Base-by-base conservation (phyloP, 2,888 invertebrate species). In the Pollenia angustigena region DNA sequence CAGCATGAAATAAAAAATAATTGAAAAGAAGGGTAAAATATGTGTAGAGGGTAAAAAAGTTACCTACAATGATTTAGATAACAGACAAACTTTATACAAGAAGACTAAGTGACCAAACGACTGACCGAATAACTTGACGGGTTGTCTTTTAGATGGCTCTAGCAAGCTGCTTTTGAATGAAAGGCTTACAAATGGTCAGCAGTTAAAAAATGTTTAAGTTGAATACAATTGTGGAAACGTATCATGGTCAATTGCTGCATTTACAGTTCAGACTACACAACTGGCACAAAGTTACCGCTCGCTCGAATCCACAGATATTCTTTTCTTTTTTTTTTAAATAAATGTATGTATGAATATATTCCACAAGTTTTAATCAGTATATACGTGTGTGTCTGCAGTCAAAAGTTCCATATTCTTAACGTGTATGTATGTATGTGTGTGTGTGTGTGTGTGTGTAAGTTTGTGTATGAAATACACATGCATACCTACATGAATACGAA, bases 201-300 rank as follows among this genome's bases (percentile, higher is more conserved):
- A 74, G 68, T 75, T 74, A 69, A 74, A 71, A 60, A 66, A 79
- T 69, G 7, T 78, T 85, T 62, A 62, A 82, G 68, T 78, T 68
- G 72, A 85, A 81, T 85, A 46, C 76, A 85, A 74, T 81, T 79
- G 79, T 74, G 69, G 60, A 64, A 62, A 71, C 44, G 60, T 78
- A 82, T 68, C 48, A 64, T 69, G 74, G 85, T 64, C 85, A 85
- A 79, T 69, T 79, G 74, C 79, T 56, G 69, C 69, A 75, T 75
- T 69, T 71, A 50, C 56, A 69, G 62, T 79, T 54, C 46, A 80
- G 40, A 71, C 71, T 32, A 64, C 40, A 46, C 60, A 62, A 81
- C 69, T 48, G 60, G 56, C 32, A 69, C 16, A 68, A 50, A 79
- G 79, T 71, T 56, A 78, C 46, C 72, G 62, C 14, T 71, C 58